phyloP scores from a whole-genome alignment of 2,113 vertebrate genomes.

The Planiliza haematocheilus region DNA sequence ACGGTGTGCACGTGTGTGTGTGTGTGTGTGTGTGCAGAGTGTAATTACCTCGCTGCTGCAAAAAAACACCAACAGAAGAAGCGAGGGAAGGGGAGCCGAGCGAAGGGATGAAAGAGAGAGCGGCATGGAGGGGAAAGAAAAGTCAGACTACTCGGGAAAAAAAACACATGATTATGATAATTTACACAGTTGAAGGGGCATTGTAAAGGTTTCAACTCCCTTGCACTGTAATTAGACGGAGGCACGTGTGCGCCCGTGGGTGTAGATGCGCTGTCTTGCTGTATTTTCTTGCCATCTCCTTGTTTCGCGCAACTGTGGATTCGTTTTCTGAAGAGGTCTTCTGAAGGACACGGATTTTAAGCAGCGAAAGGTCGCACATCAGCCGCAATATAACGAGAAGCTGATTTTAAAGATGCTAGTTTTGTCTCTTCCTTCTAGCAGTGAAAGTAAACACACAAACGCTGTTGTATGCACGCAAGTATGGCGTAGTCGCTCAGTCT shows the following conservation, averaged over 20 bases:
- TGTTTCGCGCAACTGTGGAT: not conserved
- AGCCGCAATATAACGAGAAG: no score
- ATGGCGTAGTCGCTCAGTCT: no score
- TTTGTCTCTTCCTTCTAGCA: no score
- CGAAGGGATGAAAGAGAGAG: slow-evolving; percentile 40
- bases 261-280: not conserved
- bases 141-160: slow-evolving; percentile 53
- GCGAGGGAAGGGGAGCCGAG: slow-evolving; percentile 30
- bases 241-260: not conserved
- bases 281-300: not conserved
- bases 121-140: slow-evolving; percentile 9
- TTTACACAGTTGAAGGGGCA: slow-evolving; percentile 54
- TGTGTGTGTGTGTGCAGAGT: slow-evolving; percentile 46
- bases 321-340: not conserved
- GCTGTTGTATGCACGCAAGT: no score
- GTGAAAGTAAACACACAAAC: no score
- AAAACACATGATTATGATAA: slow-evolving; percentile 60
- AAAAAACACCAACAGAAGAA: slow-evolving; percentile 60
- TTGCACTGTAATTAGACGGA: slow-evolving; percentile 59
- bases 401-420: no score
- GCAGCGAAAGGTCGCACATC: no score
- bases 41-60: slow-evolving; percentile 67
- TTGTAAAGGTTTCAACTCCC: slow-evolving; percentile 56
- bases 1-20: slow-evolving; percentile 37
- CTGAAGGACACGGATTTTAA: not conserved